Conservation (phyloP, 2,888 invertebrate genomes). For the Apotomis capreana region DNA sequence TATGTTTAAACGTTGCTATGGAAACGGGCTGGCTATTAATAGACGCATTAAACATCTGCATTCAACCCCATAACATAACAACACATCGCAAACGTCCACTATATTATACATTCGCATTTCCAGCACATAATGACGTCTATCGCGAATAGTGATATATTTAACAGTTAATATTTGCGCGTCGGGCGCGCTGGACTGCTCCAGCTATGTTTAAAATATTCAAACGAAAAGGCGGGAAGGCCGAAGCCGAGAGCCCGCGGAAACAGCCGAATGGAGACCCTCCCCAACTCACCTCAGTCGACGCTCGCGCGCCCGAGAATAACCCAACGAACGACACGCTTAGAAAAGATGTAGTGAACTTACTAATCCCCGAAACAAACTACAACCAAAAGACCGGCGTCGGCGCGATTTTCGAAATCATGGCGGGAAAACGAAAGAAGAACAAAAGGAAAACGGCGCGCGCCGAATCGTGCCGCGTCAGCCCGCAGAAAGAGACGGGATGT, state of each 20-base stretch:
- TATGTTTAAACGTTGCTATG: constrained; percentile 13
- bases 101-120: constrained; percentile 8
- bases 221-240: constrained; percentile 75
- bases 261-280: constrained; percentile 56
- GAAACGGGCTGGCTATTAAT: constrained; percentile 3
- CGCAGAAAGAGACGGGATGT: constrained; percentile 59
- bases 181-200: constrained; percentile 59
- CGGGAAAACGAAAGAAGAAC: constrained; percentile 68
- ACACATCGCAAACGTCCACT: constrained; percentile 41
- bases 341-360: constrained; percentile 79
- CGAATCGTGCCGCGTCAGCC: constrained; percentile 66
- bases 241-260: constrained; percentile 59
- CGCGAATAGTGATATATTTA: constrained; percentile 46
- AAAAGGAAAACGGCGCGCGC: constrained; percentile 61
- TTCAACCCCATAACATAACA: constrained; percentile 36
- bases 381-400: constrained; percentile 72
- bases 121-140: constrained; percentile 36
- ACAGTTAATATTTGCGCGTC: constrained; percentile 59
- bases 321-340: constrained; percentile 61
- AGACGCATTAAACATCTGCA: constrained; percentile 2
- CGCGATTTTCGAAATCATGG: constrained; percentile 76
- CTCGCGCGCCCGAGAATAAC: constrained; percentile 67
- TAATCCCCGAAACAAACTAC: constrained; percentile 74
- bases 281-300: constrained; percentile 59
- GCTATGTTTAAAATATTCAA: constrained; percentile 80